phyloP scores from a whole-genome alignment of 2,888 invertebrate species.

The Sycophila texana region DNA sequence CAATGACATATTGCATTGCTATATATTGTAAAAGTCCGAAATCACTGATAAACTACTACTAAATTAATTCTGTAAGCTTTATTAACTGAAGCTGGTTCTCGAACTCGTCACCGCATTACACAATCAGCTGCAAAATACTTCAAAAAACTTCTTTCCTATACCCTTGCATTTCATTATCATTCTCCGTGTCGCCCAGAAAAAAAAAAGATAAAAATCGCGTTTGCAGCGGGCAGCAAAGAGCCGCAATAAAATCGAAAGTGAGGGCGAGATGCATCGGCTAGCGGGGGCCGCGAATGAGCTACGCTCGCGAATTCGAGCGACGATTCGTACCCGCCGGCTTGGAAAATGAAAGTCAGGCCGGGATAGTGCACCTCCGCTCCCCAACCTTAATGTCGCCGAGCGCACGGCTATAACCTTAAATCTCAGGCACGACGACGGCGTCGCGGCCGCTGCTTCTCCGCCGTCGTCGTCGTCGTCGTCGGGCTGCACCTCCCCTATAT shows the following conservation, averaged over 20 bases:
- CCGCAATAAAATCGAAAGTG: slow-evolving; percentile 30
- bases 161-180: no score
- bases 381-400: background rate
- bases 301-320: slow-evolving; percentile 31
- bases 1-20: no score
- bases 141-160: no score
- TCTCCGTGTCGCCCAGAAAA: background rate
- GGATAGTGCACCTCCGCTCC: background rate
- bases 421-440: slow-evolving; percentile 27
- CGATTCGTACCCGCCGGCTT: slow-evolving; percentile 24
- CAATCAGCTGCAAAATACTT: no score
- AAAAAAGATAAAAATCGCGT: background rate
- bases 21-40: no score
- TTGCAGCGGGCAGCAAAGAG: background rate
- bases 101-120: no score
- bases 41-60: no score
- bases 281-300: slow-evolving; percentile 2
- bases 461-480: background rate
- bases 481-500: slow-evolving; percentile 36
- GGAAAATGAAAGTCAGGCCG: slow-evolving; percentile 52
- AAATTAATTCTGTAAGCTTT: no score
- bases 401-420: slow-evolving; percentile 52
- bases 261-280: background rate
- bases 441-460: slow-evolving; percentile 22
- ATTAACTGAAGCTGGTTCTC: no score